Conservation (phyloP, 2,797 vertebrate genomes). For the Rachycentron canadum region DNA sequence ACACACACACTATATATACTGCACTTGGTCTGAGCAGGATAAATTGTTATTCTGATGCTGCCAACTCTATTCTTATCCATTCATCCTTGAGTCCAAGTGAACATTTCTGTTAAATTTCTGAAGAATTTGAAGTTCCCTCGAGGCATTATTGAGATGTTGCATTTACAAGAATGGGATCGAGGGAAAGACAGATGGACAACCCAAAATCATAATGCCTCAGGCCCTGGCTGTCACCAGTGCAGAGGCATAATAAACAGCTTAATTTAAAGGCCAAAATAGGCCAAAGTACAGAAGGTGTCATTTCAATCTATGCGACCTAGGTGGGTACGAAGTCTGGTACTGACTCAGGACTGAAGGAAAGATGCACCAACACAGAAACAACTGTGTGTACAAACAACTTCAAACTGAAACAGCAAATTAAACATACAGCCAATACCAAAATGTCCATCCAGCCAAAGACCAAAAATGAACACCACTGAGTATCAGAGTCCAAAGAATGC, state of each 20-base stretch:
- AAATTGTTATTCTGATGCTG: background rate
- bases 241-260: background rate
- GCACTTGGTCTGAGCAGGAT: background rate
- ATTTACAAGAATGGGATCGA: too few species aligned
- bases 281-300: background rate
- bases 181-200: too few species aligned
- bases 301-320: background rate
- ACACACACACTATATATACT: too few species aligned
- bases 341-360: background rate
- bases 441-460: background rate
- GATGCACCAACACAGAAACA: background rate
- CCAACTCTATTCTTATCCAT: background rate
- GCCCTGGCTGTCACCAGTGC: too few species aligned
- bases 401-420: background rate
- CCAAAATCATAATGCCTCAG: too few species aligned
- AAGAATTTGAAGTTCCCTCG: too few species aligned
- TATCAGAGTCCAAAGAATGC: constrained; percentile 2
- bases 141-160: too few species aligned
- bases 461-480: background rate
- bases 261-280: background rate
- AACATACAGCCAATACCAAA: background rate
- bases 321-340: background rate
- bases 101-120: too few species aligned
- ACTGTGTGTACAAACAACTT: background rate
- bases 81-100: too few species aligned